Conservation (phyloP, 1,140 invertebrate genomes). For the Rhagoletis pomonella region DNA sequence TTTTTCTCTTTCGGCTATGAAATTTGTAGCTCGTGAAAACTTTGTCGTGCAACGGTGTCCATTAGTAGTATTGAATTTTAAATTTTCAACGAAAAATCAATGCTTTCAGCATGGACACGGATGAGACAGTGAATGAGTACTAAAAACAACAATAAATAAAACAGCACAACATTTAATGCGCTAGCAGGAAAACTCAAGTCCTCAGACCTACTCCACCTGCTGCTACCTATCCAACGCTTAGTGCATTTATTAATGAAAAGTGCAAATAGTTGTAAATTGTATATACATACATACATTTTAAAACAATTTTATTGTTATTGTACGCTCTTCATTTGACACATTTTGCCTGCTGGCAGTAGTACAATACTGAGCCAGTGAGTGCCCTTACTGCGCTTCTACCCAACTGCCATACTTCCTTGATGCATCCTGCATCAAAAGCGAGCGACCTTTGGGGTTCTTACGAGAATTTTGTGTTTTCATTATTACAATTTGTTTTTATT, state of each 20-base stretch:
- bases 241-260: slow-evolving; percentile 26
- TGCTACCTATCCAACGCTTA: background rate
- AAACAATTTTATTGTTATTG: background rate
- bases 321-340: background rate
- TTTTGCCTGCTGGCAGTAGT: background rate
- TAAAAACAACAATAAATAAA: background rate
- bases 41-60: background rate
- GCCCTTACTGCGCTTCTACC: background rate
- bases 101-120: background rate
- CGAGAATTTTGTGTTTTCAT: background rate
- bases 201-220: no score
- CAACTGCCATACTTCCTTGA: no score
- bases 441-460: background rate
- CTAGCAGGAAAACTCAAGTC: no score
- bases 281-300: background rate
- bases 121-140: background rate
- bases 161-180: no score
- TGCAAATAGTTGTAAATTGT: slow-evolving; percentile 50
- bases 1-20: background rate
- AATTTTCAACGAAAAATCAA: slow-evolving; percentile 23
- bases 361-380: background rate
- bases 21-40: background rate
- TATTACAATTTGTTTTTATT: background rate
- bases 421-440: background rate
- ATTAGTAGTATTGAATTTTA: slow-evolving; percentile 20